These are phyloP conservation scores for Momotus momota DNA, from an alignment of 2,797 vertebrate genomes.

Conservation along the genomic window DNA sequence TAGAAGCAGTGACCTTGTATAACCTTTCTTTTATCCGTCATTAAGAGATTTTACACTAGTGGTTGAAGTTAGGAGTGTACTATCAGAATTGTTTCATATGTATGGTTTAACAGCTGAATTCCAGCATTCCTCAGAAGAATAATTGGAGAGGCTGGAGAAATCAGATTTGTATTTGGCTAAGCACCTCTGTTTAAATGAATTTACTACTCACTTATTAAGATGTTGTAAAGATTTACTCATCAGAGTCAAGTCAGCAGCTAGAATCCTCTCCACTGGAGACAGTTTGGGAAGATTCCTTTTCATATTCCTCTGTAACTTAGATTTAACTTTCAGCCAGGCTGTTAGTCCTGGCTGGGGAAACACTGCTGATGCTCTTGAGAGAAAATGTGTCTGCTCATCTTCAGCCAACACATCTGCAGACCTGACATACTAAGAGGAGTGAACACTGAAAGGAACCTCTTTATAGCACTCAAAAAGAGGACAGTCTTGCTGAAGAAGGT, in stretches of 20 bases:
- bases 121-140: background rate
- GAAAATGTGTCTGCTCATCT: background rate
- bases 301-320: background rate
- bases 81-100: background rate
- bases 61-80: background rate
- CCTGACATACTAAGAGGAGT: background rate
- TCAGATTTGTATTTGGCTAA: background rate
- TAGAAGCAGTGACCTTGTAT: background rate
- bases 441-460: background rate
- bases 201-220: background rate
- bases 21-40: background rate
- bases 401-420: background rate
- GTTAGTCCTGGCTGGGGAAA: background rate
- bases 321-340: background rate
- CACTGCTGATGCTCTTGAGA: background rate
- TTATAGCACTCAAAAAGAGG: background rate
- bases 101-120: background rate
- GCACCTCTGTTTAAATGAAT: rapidly evolving
- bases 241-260: background rate
- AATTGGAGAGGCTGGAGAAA: background rate
- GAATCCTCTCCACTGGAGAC: background rate
- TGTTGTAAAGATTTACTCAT: background rate
- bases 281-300: background rate
- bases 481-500: background rate
- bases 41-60: background rate